phyloP scores from a whole-genome alignment of 2,797 vertebrate genomes.

The Menidia menidia region DNA sequence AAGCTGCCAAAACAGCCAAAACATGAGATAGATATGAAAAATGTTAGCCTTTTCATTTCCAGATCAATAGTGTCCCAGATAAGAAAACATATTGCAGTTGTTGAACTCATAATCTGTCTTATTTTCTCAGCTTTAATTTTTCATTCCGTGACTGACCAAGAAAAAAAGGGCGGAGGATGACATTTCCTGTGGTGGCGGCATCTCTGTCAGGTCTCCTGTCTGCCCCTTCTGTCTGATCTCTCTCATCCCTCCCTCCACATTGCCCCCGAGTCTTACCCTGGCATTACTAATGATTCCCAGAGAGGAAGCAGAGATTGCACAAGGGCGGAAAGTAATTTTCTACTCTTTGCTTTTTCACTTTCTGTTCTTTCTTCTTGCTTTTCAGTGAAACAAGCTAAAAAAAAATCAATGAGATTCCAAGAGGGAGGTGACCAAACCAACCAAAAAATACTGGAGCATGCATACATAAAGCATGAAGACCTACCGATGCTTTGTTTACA shows the following conservation, averaged over 20 bases:
- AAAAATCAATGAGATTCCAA: constrained; percentile 23
- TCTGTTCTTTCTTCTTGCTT: constrained; percentile 33
- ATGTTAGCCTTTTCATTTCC: not conserved
- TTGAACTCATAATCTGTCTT: constrained; percentile 4
- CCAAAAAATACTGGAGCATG: not conserved
- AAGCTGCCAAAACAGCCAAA: not conserved
- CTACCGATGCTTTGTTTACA: not conserved
- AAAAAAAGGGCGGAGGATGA: constrained; percentile 38
- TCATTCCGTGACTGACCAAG: constrained; percentile 26
- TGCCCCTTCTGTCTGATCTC: constrained; percentile 54
- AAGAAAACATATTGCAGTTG: too few relatives aligned
- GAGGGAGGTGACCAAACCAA: not conserved
- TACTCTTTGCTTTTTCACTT: constrained; percentile 50
- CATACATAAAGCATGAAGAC: not conserved
- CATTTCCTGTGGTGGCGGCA: constrained; percentile 58
- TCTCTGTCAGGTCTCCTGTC: constrained; percentile 53
- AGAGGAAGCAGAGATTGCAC: constrained; percentile 68
- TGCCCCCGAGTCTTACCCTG: constrained; percentile 51
- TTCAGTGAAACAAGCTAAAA: constrained; percentile 25
- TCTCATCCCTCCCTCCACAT: constrained; percentile 5
- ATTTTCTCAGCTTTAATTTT: constrained; percentile 34
- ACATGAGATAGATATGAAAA: not conserved
- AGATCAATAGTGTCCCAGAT: too few relatives aligned
- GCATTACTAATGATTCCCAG: constrained; percentile 77
- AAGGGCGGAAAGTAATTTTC: constrained; percentile 54